Percentiles rank a stretch among this genome's conserved stretches.
phyloP scores from a whole-genome alignment of 2,797 vertebrate species.

The Hybognathus amarus region DNA sequence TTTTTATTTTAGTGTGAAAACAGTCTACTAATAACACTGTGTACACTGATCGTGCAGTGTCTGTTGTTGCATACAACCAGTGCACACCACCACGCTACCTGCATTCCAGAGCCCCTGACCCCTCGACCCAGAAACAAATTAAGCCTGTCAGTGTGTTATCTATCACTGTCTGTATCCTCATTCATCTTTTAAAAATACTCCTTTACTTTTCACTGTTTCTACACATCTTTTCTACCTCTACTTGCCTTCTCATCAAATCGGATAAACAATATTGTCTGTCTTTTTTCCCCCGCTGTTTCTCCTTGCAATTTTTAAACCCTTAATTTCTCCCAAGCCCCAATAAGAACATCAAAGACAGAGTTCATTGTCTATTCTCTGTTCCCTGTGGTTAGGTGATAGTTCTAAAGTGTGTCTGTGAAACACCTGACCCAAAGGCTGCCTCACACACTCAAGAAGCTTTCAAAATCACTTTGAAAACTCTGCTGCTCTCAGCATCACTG shows the following conservation, averaged over 20 bases:
- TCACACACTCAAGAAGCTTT: slow-evolving; percentile 18
- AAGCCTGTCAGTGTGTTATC: slow-evolving; percentile 73
- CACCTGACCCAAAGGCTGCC: slow-evolving; percentile 19
- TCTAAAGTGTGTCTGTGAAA: neutral
- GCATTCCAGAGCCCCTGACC: slow-evolving; percentile 50
- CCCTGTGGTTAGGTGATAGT: slow-evolving; percentile 31
- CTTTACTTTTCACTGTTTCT: slow-evolving; percentile 59
- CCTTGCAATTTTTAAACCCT: neutral
- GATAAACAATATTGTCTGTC: neutral
- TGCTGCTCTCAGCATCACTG: slow-evolving; percentile 36
- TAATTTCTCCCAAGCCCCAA: slow-evolving; percentile 11
- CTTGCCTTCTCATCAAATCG: slow-evolving; percentile 40
- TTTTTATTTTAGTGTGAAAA: no score
- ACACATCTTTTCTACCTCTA: neutral
- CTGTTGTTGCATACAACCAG: neutral
- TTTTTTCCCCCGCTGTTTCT: neutral
- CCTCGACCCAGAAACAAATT: slow-evolving; percentile 75
- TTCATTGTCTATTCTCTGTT: slow-evolving; percentile 22
- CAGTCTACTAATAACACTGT: no score
- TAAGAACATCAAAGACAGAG: slow-evolving; percentile 32
- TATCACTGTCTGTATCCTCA: slow-evolving; percentile 76
- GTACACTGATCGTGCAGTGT: neutral
- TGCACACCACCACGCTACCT: neutral
- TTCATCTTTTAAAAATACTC: slow-evolving; percentile 62
- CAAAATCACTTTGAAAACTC: slow-evolving; percentile 29